A percentile compares a stretch with the other conserved stretches of the same genome.
These are phyloP conservation scores for Chlorops oryzae DNA, from an alignment of 1,140 invertebrate species.

Conservation along the genomic window DNA sequence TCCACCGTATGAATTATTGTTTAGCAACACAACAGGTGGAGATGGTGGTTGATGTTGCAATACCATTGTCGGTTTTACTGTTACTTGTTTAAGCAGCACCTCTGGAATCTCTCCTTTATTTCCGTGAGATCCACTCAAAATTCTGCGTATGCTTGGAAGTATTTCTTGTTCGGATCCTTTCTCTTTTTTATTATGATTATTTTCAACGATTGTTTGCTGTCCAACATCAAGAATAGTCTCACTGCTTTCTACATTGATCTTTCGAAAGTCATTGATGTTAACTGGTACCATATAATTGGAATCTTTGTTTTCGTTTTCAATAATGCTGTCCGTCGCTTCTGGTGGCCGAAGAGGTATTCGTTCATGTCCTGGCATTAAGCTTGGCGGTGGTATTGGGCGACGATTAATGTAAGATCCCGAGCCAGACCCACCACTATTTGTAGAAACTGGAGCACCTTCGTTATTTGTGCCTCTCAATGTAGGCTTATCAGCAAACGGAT, in stretches of 20 bases:
- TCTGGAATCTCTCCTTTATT: conserved; percentile 72
- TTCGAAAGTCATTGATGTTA: not conserved
- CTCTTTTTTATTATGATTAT: not conserved
- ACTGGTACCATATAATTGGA: too few species aligned
- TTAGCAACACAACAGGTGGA: conserved; percentile 24
- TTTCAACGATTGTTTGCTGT: too few species aligned
- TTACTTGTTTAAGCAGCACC: conserved; percentile 61
- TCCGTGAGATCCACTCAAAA: conserved; percentile 73
- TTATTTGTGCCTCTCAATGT: conserved; percentile 65
- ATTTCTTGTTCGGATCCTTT: conserved; percentile 51
- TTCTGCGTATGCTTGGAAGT: conserved; percentile 67
- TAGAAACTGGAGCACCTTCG: conserved; percentile 35
- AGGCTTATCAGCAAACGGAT: conserved; percentile 77
- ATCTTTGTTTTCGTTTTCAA: conserved; percentile 1
- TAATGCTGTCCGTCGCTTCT: conserved; percentile 21
- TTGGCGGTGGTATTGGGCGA: conserved; percentile 67
- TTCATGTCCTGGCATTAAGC: conserved; percentile 68
- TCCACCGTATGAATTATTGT: conserved; percentile 13
- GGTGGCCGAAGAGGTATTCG: conserved; percentile 69
- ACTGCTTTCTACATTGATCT: not conserved
- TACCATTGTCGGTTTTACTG: conserved; percentile 49
- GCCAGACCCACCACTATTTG: too few species aligned
- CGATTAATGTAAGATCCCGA: conserved; percentile 58
- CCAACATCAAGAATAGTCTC: not conserved
- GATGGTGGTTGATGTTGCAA: conserved; percentile 34